These are phyloP conservation scores for Ranitomeya variabilis DNA, from an alignment of 2,113 vertebrate genomes.

Conservation along the genomic window DNA sequence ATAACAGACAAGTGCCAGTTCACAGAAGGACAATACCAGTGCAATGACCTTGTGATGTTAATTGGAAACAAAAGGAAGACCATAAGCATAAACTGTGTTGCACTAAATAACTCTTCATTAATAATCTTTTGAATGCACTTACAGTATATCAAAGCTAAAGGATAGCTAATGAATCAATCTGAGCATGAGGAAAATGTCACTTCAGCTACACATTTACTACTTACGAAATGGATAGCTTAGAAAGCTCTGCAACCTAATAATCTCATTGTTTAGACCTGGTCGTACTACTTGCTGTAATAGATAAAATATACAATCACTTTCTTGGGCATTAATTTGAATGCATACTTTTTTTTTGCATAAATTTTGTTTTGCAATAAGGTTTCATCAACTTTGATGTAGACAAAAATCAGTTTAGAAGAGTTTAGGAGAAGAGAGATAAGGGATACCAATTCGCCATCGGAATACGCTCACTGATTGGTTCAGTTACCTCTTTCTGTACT, in stretches of 20 bases:
- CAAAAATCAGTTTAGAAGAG: no score
- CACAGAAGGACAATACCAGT: conserved; percentile 22
- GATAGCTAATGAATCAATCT: conserved; percentile 18
- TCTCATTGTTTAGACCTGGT: conserved; percentile 36
- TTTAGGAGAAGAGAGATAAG: no score
- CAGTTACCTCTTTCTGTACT: no score
- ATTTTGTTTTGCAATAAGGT: no score
- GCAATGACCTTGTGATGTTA: conserved; percentile 20
- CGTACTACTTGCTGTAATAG: neutral
- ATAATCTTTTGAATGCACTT: conserved; percentile 58
- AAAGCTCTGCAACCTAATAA: conserved; percentile 56
- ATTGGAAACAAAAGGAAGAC: conserved; percentile 48
- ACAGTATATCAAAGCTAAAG: conserved; percentile 42
- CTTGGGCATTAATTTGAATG: no score
- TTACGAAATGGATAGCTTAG: conserved; percentile 36
- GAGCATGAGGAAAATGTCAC: conserved; percentile 42
- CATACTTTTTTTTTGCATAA: no score
- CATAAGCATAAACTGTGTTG: rapidly evolving
- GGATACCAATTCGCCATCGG: no score
- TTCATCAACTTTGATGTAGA: no score
- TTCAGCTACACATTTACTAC: conserved; percentile 4
- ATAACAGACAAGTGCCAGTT: conserved; percentile 46
- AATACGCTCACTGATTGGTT: no score
- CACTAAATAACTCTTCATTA: conserved; percentile 59
- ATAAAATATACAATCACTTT: no score